Base-by-base conservation (phyloP, 2,888 invertebrate genomes). In the Scelioninae gen. 1 region DNA sequence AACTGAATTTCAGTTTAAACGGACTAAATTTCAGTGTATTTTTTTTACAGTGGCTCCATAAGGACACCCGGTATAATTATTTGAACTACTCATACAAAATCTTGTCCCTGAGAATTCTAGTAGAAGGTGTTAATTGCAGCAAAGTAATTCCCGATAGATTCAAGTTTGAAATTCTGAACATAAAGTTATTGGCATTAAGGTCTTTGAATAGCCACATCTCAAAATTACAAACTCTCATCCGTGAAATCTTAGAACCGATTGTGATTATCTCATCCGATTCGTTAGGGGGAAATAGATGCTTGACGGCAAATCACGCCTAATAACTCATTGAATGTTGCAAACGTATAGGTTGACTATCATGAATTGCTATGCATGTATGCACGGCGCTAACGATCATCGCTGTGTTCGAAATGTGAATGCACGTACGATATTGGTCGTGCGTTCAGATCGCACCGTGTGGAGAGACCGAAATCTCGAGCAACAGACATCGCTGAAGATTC, bases 401-500 rank as follows among this genome's bases (percentile, higher is more conserved):
- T 40, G 47, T 65, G 51, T 62, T 62, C 63, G 49, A 7, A 74
- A 58, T 74, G 72, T 66, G 55, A 66, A 72, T 56, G 53, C 68
- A 69, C 56, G 56, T 68, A 65, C 63, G 53, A 79, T 78, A 74
- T 63, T 69, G 63, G 58, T 34, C 55, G 65, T 40, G 49, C 29
- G 58, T 11, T 71, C 38, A n/a, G 38, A 72, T 76, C 72, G 78
- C 84, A 79, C 49, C 78, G 69, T 72, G 80, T 72, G 43, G 82
- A 87, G 83, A 85, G 85, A 84, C 86, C 86, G 15, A 76, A 76
- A 88, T 85, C 86, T 87, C 85, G 83, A 85, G 86, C 55, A 84
- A 86, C 85, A 85, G 87, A 88, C 87, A 83, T 85, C 79, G 86
- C 78, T 86, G 87, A 88, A 90, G 88, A 89, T 84, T 83, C 76